Evolutionary conservation across 2,888 invertebrate species (phyloP).

Genomic region (Ophion ventricosus): DNA sequence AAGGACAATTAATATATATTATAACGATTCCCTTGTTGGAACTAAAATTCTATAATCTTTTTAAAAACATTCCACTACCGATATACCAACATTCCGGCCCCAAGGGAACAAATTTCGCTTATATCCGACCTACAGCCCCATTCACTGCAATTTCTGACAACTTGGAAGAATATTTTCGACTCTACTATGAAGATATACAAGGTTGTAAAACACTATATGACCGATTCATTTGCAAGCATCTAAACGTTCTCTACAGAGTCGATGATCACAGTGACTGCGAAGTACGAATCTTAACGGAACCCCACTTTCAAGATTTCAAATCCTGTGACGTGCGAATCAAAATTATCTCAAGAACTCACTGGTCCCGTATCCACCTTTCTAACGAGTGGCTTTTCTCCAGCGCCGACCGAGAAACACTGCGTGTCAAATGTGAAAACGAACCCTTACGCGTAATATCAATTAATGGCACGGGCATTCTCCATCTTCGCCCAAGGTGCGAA

Average conservation of each 20-base stretch:
- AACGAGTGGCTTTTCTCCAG: background rate
- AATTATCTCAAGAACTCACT: background rate
- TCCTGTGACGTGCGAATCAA: background rate
- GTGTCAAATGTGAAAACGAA: background rate
- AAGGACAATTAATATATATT: background rate
- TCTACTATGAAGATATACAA: background rate
- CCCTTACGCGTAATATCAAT: background rate
- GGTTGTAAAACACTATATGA: background rate
- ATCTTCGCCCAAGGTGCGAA: background rate
- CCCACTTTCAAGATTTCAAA: background rate
- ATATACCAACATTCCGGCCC: background rate
- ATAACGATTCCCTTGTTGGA: constrained; percentile 5
- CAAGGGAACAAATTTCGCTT: constrained; percentile 7
- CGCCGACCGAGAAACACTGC: background rate
- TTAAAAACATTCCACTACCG: constrained; percentile 12
- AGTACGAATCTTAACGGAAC: background rate
- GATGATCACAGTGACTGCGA: constrained; percentile 10
- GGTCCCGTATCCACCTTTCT: background rate
- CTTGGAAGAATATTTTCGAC: constrained; percentile 17
- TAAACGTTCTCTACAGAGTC: constrained; percentile 2
- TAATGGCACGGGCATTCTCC: background rate
- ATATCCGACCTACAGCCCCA: background rate
- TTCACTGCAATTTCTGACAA: constrained; percentile 23
- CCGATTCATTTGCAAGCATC: constrained; percentile 10
- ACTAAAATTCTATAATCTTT: background rate